Conservation (phyloP, 2,113 vertebrate species). For the Lasiurus borealis region DNA sequence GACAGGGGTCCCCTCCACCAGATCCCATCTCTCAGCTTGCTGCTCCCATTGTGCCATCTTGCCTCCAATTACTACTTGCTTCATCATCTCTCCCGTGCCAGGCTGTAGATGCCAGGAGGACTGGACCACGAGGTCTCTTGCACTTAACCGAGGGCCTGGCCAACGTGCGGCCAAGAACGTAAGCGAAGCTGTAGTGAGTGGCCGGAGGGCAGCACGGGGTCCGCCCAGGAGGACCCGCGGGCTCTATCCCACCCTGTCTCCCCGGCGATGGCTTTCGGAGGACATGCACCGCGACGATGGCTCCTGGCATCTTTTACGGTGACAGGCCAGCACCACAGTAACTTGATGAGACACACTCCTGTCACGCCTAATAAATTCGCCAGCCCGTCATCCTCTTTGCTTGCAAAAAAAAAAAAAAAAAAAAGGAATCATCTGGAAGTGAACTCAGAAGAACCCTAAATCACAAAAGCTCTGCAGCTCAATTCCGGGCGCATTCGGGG, state of each 20-base stretch:
- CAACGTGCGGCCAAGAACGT: not conserved
- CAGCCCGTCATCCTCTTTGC: conserved; percentile 60
- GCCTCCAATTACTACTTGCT: not conserved
- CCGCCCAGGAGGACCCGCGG: not conserved
- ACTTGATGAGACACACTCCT: conserved; percentile 76
- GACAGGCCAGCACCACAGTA: conserved; percentile 66
- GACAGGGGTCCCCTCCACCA: not conserved
- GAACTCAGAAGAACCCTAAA: conserved; percentile 74
- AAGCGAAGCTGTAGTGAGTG: not conserved
- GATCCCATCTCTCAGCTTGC: not conserved
- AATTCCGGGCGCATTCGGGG: conserved; percentile 44
- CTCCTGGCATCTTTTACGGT: conserved; percentile 75
- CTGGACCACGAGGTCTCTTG: not conserved
- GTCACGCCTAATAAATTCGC: conserved; percentile 78
- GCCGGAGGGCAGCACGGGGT: not conserved
- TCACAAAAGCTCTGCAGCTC: conserved; percentile 61
- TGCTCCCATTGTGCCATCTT: not conserved
- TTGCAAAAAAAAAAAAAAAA: not conserved
- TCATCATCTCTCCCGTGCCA: not conserved
- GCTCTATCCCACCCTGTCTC: conserved; percentile 17
- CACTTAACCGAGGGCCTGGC: not conserved
- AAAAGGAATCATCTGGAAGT: conserved; percentile 52
- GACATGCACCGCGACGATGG: conserved; percentile 37
- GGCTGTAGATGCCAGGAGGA: not conserved
- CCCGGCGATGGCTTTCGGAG: not conserved